These are phyloP conservation scores for Agelastica alni DNA, from an alignment of 2,888 invertebrate species.

Conservation along the genomic window DNA sequence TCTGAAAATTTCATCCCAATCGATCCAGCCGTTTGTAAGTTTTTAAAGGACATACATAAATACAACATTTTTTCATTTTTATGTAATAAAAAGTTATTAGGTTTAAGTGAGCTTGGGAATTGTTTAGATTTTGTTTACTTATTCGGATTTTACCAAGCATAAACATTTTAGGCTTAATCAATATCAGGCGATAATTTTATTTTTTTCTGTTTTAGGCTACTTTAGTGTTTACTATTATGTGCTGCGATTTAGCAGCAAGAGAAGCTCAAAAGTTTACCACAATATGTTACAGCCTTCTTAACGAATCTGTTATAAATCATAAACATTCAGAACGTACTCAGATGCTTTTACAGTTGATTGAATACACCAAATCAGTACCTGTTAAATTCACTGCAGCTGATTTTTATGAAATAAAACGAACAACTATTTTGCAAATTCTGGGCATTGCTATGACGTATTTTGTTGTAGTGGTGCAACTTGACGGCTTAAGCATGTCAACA, in stretches of 20 bases:
- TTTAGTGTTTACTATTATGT: not conserved
- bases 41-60: no score
- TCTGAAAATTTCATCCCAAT: no score
- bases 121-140: no score
- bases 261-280: not conserved
- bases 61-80: no score
- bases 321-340: not conserved
- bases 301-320: not conserved
- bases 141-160: no score
- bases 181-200: no score
- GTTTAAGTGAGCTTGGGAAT: no score
- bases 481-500: not conserved
- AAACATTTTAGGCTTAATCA: no score
- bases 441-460: not conserved
- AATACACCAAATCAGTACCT: not conserved
- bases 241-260: not conserved
- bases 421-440: constrained; percentile 2
- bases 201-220: not conserved
- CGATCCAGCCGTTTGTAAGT: no score
- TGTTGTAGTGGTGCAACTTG: constrained; percentile 1
- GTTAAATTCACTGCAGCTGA: constrained; percentile 6
- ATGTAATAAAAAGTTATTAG: no score
- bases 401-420: constrained; percentile 4
- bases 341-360: not conserved
- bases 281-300: not conserved